phyloP scores from a whole-genome alignment of 1,140 invertebrate species.

The Himalopsyche phryganea region DNA sequence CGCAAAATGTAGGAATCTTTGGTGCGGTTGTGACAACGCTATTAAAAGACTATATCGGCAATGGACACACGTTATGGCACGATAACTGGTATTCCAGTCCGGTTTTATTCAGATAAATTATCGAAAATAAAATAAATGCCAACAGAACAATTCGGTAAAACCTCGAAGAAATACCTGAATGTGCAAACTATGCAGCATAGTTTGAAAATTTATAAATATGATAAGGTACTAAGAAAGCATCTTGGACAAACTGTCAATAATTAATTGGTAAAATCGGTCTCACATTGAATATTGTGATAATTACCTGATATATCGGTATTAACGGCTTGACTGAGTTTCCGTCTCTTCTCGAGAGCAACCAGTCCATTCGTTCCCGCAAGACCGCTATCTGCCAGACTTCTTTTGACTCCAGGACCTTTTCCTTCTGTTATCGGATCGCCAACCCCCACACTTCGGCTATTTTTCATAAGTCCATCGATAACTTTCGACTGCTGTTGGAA shows the following conservation, averaged over 20 bases:
- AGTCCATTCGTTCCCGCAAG: constrained; percentile 44
- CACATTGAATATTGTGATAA: no score
- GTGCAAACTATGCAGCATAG: no score
- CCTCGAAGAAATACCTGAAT: no score
- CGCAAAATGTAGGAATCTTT: constrained; percentile 7
- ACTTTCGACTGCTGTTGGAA: no score
- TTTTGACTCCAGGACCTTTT: constrained; percentile 32
- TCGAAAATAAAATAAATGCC: constrained; percentile 42
- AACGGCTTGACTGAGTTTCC: constrained; percentile 49
- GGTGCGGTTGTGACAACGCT: constrained; percentile 12
- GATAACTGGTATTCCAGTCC: constrained; percentile 24
- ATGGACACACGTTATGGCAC: constrained; percentile 15
- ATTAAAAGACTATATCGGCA: constrained; percentile 9
- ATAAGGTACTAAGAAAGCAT: no score
- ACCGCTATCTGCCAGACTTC: constrained; percentile 4
- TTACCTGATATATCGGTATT: constrained; percentile 3
- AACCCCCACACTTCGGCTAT: constrained; percentile 26
- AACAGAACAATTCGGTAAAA: constrained; percentile 6
- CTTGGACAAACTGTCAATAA: no score
- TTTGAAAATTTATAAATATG: no score
- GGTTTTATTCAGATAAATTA: constrained; percentile 42
- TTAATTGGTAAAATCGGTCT: no score
- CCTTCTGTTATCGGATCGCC: constrained; percentile 38
- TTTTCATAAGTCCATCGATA: constrained; percentile 13
- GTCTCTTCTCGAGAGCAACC: constrained; percentile 52